These are phyloP conservation scores for Meiosimyza platycephala DNA, from an alignment of 2,888 invertebrate species.

Conservation along the genomic window DNA sequence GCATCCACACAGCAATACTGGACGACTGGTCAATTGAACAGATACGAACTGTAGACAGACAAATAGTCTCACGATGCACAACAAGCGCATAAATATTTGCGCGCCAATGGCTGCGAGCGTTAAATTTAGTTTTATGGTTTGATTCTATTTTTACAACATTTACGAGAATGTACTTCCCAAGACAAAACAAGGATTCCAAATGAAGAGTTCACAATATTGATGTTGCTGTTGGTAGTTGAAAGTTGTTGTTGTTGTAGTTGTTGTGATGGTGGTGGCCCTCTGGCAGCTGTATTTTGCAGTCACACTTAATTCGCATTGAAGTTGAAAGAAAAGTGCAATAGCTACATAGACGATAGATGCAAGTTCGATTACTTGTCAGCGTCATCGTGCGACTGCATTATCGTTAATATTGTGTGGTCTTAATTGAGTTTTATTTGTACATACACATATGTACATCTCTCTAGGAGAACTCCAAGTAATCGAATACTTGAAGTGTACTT, in stretches of 20 bases:
- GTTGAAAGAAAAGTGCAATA: too few species aligned
- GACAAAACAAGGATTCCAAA: constrained; percentile 6
- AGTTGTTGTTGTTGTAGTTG: background rate
- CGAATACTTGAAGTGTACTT: too few species aligned
- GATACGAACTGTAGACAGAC: background rate
- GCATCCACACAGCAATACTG: too few species aligned
- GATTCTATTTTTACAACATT: constrained; percentile 12
- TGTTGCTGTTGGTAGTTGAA: background rate
- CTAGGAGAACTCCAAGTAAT: too few species aligned
- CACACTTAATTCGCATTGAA: too few species aligned
- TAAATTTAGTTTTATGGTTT: constrained; percentile 10
- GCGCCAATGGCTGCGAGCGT: constrained; percentile 18
- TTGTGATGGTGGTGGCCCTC: constrained; percentile 1
- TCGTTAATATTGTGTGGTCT: constrained; percentile 7
- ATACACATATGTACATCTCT: too few species aligned
- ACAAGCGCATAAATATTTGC: background rate
- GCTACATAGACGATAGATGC: too few species aligned
- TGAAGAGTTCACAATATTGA: background rate
- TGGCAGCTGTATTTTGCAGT: background rate
- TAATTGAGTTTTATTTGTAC: background rate
- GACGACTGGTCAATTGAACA: background rate
- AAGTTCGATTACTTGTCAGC: too few species aligned
- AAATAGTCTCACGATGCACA: constrained; percentile 3
- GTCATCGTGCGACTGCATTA: background rate
- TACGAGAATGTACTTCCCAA: background rate